Conservation (phyloP, 2,797 vertebrate genomes). For the Taeniopygia guttata region DNA sequence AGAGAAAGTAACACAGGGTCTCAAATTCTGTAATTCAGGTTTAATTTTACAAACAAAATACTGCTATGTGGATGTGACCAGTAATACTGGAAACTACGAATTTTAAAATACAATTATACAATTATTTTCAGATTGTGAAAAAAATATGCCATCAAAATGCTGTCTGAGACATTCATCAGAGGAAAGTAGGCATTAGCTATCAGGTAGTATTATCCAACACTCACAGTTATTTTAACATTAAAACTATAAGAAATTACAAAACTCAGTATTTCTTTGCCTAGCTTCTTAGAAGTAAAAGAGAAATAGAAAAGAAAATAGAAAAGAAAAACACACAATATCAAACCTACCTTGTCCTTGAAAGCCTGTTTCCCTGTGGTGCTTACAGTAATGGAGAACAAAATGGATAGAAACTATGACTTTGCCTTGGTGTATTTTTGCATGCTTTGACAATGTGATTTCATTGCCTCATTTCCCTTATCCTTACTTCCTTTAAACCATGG, state of each 20-base stretch:
- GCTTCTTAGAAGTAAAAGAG: background rate
- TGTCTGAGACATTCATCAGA: background rate
- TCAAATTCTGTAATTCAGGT: background rate
- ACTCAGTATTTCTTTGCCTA: background rate
- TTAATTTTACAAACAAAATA: background rate
- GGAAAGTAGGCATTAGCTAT: background rate
- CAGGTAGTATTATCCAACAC: background rate
- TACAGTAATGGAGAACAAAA: background rate
- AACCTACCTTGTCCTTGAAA: slow-evolving; percentile 34
- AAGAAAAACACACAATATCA: background rate
- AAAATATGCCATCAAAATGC: background rate
- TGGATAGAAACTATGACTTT: background rate
- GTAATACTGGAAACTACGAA: background rate
- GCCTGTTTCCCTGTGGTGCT: background rate
- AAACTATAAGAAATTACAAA: background rate
- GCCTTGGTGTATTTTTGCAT: background rate
- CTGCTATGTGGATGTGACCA: background rate
- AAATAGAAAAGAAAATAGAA: background rate
- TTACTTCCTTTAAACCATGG: background rate
- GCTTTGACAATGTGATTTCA: background rate
- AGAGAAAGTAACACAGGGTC: background rate
- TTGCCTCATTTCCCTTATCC: slow-evolving; percentile 25
- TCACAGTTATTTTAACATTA: background rate
- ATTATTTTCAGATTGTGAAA: background rate
- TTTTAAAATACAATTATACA: background rate